Evolutionary conservation across 2,113 vertebrate species (phyloP).

Genomic region (Anoplopoma fimbria): DNA sequence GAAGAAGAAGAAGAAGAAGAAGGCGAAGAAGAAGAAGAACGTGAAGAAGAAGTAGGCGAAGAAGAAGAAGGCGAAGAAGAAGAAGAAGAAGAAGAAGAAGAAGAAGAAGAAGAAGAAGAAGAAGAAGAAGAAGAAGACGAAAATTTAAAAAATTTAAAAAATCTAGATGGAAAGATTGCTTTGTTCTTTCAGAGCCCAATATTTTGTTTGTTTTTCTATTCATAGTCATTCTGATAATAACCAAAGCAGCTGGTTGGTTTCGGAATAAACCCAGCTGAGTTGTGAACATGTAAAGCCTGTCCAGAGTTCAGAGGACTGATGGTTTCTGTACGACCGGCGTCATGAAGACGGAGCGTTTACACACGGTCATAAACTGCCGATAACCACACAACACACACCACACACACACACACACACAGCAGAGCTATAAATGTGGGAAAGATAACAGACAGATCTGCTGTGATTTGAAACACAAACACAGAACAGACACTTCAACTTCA

Average conservation of each 20-base stretch:
- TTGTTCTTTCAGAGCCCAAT: neutral
- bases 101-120: too few relatives aligned
- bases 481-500: neutral
- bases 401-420: too few relatives aligned
- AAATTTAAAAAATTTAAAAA: too few relatives aligned
- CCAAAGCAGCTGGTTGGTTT: constrained; percentile 31
- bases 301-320: neutral
- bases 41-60: too few relatives aligned
- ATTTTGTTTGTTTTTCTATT: neutral
- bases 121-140: too few relatives aligned
- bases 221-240: constrained; percentile 4
- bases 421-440: constrained; percentile 43
- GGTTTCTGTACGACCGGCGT: neutral
- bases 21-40: too few relatives aligned
- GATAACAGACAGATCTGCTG: constrained; percentile 1
- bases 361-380: constrained; percentile 16
- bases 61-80: too few relatives aligned
- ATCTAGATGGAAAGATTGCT: neutral
- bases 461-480: constrained; percentile 27
- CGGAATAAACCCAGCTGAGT: neutral
- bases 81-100: too few relatives aligned
- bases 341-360: constrained; percentile 5
- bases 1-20: too few relatives aligned
- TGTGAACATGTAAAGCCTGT: neutral
- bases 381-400: too few relatives aligned